Percentiles rank a stretch among this genome's conserved stretches.
Evolutionary conservation across 2,113 vertebrate species (phyloP).

Genomic region (Lophotis ruficrista): DNA sequence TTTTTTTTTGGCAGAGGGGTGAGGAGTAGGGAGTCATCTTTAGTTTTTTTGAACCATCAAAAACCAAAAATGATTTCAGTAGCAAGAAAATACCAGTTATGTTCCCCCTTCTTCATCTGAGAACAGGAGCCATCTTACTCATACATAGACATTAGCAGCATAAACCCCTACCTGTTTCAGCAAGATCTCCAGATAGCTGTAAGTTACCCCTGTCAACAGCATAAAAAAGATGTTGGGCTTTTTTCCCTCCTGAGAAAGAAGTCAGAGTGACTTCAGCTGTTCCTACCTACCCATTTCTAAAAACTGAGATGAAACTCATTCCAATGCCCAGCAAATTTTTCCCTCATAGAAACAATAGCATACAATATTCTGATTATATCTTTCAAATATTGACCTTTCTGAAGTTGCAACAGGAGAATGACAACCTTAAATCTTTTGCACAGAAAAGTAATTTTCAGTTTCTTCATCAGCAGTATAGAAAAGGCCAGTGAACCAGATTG

Average conservation of each 20-base stretch:
- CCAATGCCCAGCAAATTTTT: background rate
- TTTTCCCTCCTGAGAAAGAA: background rate
- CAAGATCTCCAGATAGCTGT: background rate
- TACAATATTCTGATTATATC: background rate
- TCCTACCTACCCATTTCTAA: background rate
- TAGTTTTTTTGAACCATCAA: background rate
- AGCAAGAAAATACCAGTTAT: background rate
- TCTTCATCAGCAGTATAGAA: background rate
- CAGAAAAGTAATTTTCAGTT: background rate
- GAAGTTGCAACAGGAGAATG: background rate
- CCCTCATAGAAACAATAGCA: background rate
- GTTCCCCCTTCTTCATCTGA: background rate
- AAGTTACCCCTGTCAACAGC: background rate
- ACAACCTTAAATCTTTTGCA: background rate
- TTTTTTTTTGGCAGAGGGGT: background rate
- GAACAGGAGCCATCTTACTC: too few relatives aligned
- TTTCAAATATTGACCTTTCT: background rate
- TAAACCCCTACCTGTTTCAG: background rate
- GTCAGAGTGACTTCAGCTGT: background rate
- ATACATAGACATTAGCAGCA: background rate
- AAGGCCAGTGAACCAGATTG: background rate
- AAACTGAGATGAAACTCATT: background rate
- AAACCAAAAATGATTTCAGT: accelerated
- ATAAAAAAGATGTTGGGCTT: background rate
- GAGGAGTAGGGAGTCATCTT: accelerated